Evolutionary conservation across 2,797 vertebrate species (phyloP).

Genomic region (Heteromormyrus szaboi): DNA sequence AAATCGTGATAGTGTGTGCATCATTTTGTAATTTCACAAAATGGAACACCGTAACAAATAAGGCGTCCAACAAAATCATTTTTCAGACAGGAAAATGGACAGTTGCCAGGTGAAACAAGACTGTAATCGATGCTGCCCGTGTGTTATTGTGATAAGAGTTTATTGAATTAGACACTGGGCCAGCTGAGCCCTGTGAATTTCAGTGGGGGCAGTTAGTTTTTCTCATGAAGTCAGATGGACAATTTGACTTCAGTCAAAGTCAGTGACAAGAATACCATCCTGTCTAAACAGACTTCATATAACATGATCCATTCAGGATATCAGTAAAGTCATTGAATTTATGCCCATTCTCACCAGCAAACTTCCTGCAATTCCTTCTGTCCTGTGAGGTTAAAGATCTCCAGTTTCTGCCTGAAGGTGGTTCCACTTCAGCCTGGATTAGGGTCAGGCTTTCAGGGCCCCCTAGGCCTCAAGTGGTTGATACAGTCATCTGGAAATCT

Average conservation of each 20-base stretch:
- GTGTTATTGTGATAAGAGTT: not conserved
- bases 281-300: not conserved
- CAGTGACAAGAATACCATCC: not conserved
- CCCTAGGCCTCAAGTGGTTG: not conserved
- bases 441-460: not conserved
- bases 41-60: not conserved
- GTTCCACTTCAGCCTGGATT: not conserved
- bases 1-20: not conserved
- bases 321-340: not conserved
- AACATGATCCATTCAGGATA: not conserved
- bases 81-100: not conserved
- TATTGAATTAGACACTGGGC: not conserved
- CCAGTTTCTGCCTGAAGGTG: not conserved
- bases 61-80: not conserved
- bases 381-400: not conserved
- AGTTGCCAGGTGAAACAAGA: not conserved
- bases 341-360: not conserved
- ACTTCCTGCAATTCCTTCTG: not conserved
- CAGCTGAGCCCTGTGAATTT: not conserved
- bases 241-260: not conserved
- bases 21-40: not conserved
- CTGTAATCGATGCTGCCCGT: not conserved
- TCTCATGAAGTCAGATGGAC: constrained; percentile 1
- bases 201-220: not conserved
- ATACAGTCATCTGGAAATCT: not conserved